Percentiles rank a stretch among this genome's conserved stretches.
Evolutionary conservation across 1,140 invertebrate species (phyloP).

Genomic region (Cotesia glomerata): DNA sequence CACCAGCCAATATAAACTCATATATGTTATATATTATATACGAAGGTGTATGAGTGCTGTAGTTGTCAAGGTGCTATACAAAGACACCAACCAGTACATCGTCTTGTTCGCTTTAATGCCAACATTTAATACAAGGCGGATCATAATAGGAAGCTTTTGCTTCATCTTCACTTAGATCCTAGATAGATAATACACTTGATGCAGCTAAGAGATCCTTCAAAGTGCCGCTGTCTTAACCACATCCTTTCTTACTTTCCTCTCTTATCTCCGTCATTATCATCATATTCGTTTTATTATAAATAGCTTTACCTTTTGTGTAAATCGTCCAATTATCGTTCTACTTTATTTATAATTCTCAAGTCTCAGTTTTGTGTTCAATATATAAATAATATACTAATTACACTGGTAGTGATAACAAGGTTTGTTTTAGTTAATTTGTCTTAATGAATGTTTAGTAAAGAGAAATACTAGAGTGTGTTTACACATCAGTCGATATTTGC

Average conservation of each 20-base stretch:
- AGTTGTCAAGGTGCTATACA: background rate
- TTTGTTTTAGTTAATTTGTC: too few species aligned
- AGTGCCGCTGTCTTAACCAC: background rate
- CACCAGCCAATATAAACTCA: too few species aligned
- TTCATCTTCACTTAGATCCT: background rate
- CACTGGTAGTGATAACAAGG: too few species aligned
- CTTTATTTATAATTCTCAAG: background rate
- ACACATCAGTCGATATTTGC: too few species aligned
- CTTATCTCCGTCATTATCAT: background rate
- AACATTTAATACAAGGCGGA: background rate
- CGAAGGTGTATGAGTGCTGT: too few species aligned
- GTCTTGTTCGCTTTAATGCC: background rate
- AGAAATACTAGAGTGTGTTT: too few species aligned
- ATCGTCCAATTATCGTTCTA: background rate
- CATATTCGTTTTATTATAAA: background rate
- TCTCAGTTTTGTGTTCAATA: too few species aligned
- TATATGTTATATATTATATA: too few species aligned
- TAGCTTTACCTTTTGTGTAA: background rate
- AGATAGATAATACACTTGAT: conserved; percentile 9
- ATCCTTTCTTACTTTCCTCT: background rate
- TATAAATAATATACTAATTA: too few species aligned
- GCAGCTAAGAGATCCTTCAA: conserved; percentile 3
- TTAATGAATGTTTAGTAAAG: too few species aligned
- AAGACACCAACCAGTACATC: background rate
- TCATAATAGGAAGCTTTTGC: background rate